Evolutionary conservation across 2,888 invertebrate species (phyloP).

Genomic region (Pterobdella sp.): DNA sequence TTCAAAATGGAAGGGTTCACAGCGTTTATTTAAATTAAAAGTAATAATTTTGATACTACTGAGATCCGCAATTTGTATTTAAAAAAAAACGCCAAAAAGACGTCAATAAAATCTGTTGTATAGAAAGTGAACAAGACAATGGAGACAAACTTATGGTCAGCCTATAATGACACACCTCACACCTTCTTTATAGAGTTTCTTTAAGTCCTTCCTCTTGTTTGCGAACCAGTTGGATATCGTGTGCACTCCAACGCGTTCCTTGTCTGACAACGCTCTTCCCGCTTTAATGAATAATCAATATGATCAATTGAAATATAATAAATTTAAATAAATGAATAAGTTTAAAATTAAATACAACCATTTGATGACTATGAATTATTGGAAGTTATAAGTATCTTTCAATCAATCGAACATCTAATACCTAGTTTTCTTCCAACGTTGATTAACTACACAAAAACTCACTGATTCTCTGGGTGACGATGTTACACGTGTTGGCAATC

Average conservation of each 20-base stretch:
- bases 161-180: neutral
- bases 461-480: conserved; percentile 39
- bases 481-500: conserved; percentile 53
- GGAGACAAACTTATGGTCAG: neutral
- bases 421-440: no score
- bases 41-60: neutral
- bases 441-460: no score
- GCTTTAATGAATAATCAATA: no score
- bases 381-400: no score
- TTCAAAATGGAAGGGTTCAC: no score
- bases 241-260: conserved; percentile 53
- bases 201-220: conserved; percentile 52
- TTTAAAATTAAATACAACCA: no score
- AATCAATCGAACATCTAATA: no score
- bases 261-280: conserved; percentile 45
- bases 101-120: neutral
- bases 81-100: neutral
- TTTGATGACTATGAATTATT: no score
- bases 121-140: neutral
- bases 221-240: conserved; percentile 55
- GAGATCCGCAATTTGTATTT: neutral
- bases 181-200: conserved; percentile 44
- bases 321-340: no score
- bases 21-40: no score
- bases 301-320: no score